A percentile compares a stretch with the other conserved stretches of the same genome.
These are phyloP conservation scores for Lypha dubia DNA, from an alignment of 2,888 invertebrate species.

Conservation along the genomic window DNA sequence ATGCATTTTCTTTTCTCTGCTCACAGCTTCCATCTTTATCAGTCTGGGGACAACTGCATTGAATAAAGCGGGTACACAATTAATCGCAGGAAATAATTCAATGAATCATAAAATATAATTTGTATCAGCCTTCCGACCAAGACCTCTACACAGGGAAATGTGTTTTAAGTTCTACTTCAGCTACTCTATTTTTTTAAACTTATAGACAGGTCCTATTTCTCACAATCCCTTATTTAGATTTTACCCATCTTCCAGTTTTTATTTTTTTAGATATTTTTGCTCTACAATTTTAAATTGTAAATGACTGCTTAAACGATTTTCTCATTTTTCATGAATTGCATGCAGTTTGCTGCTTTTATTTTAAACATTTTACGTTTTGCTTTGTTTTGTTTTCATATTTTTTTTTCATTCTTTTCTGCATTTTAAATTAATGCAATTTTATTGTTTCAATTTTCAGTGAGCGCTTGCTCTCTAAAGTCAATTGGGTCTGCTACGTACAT, in stretches of 20 bases:
- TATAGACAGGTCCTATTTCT: slow-evolving; percentile 9
- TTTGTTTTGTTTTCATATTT: background rate
- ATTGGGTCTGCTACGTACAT: background rate
- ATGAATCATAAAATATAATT: too few species aligned
- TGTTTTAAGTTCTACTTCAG: background rate
- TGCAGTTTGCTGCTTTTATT: too few species aligned
- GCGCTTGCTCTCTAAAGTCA: slow-evolving; percentile 43
- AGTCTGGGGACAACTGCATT: too few species aligned
- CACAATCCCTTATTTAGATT: background rate
- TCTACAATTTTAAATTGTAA: slow-evolving; percentile 42
- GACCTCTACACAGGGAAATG: background rate
- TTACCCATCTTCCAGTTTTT: slow-evolving; percentile 32
- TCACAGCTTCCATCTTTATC: too few species aligned
- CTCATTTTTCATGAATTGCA: slow-evolving; percentile 33
- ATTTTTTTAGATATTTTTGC: background rate
- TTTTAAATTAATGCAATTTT: slow-evolving; percentile 73
- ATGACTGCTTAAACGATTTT: slow-evolving; percentile 46
- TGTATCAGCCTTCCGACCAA: too few species aligned
- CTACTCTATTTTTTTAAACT: background rate
- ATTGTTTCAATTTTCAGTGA: slow-evolving; percentile 67
- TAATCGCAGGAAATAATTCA: too few species aligned
- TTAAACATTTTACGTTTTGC: too few species aligned
- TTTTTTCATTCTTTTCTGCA: background rate
- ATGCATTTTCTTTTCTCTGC: too few species aligned
- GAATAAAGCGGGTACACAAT: too few species aligned